Conservation (phyloP, 1,140 invertebrate genomes). For the Campoletis sonorensis region DNA sequence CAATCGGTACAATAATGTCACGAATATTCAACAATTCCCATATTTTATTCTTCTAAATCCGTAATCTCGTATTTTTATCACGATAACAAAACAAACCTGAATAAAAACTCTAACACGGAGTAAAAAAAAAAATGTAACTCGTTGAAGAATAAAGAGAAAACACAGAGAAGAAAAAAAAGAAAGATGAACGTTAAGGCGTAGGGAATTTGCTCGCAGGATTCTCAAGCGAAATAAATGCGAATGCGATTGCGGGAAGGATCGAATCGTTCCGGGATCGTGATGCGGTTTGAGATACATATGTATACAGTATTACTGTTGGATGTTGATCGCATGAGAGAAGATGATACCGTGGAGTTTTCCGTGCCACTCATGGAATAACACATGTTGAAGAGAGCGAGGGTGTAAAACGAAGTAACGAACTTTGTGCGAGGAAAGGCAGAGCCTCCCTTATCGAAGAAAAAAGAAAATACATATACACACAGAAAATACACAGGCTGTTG, state of each 20-base stretch:
- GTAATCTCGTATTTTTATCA: no score
- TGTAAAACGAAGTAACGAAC: slow-evolving; percentile 42
- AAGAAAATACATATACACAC: neutral
- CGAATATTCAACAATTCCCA: no score
- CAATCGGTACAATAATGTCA: no score
- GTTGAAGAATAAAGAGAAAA: neutral
- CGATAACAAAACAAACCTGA: no score
- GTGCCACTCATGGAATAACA: neutral
- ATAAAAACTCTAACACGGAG: no score
- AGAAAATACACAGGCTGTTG: neutral
- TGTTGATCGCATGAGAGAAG: slow-evolving; percentile 1
- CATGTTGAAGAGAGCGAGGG: neutral
- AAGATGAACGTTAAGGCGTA: slow-evolving; percentile 6
- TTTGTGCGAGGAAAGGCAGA: slow-evolving; percentile 25
- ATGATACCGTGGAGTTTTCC: neutral
- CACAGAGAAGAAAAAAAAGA: neutral
- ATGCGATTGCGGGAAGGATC: slow-evolving; percentile 40
- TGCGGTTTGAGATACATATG: slow-evolving; percentile 36
- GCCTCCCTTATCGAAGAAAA: neutral
- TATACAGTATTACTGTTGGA: slow-evolving; percentile 7
- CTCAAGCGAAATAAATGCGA: slow-evolving; percentile 37
- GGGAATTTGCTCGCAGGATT: slow-evolving; percentile 22
- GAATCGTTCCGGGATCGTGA: slow-evolving; percentile 33
- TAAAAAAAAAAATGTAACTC: no score
- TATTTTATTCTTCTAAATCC: no score